Base-by-base conservation (phyloP, 2,797 vertebrate species). In the Arremon aurantiirostris region DNA sequence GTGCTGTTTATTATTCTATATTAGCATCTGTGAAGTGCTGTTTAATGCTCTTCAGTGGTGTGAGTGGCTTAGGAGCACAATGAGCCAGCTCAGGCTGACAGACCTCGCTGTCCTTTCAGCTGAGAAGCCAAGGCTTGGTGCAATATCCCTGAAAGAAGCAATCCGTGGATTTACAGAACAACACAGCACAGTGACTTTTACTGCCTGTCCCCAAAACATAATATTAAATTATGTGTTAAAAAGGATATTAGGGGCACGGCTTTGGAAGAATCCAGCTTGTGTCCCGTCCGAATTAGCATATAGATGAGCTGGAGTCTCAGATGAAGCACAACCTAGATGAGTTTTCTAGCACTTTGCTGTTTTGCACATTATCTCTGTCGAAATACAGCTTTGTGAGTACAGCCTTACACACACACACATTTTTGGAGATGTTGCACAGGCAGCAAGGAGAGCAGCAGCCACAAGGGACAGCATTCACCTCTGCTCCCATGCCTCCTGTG, bases 191-290 rank as follows among this genome's bases (percentile, higher is more conserved):
- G 82, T 78, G 84, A 90, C 57, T 97, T 97, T 96, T 93, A 96
- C 27, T 96, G 90, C 91, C 93, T 86, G 84, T 92, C 91, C 77
- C 66, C 93, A 91, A 90, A 97, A 97, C 93, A 86, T 61, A 93
- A 97, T 96, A 97, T 97, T 97, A 97, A 97, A 97, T 97, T 97
- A 97, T 92, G 75, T 97, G 95, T 96, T 97, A 94, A 97, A 97
- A 97, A 96, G 92, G 86, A 86, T 95, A 97, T 97, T 96, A 97
- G 82, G 82, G 63, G 49, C 93, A 93, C 12, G 75, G 56, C 82
- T 95, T 97, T 5, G 39, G 81, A 50, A 96, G 97, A 76, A 84
- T 68, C 90, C 89, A 68, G 21, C 47, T 97, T 83, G 86, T 47
- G 80, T 96, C 91, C 88, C 50, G 7, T 89, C 82, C 1, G 2